Evolutionary conservation across 2,113 vertebrate genomes (phyloP).

Genomic region (Coreoperca whiteheadi): DNA sequence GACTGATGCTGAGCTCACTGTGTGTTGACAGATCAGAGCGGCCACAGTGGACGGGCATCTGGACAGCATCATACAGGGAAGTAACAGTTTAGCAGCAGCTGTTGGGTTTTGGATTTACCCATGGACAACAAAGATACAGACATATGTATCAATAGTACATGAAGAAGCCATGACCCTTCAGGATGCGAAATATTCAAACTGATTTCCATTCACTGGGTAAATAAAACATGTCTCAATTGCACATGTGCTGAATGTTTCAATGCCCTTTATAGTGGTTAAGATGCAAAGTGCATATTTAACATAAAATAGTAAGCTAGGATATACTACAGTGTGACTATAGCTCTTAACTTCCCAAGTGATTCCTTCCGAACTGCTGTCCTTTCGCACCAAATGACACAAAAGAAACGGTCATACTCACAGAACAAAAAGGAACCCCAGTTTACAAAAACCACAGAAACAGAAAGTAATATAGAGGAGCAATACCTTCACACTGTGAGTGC

Average conservation of each 20-base stretch:
- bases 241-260: conserved; percentile 83
- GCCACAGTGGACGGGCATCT: conserved; percentile 60
- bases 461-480: conserved; percentile 60
- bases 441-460: conserved; percentile 59
- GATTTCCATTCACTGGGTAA: conserved; percentile 67
- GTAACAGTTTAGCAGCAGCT: conserved; percentile 82
- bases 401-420: conserved; percentile 67
- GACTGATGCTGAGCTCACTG: conserved; percentile 69
- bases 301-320: conserved; percentile 73
- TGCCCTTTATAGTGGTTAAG: conserved; percentile 87
- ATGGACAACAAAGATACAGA: conserved; percentile 75
- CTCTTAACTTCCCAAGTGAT: conserved; percentile 68
- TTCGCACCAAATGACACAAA: conserved; percentile 52
- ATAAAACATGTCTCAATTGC: conserved; percentile 77
- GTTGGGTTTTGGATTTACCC: conserved; percentile 77
- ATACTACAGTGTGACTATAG: conserved; percentile 79
- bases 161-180: conserved; percentile 71
- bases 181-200: conserved; percentile 66
- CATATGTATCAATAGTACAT: conserved; percentile 70
- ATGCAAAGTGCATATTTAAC: conserved; percentile 86
- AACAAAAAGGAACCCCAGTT: conserved; percentile 61
- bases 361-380: conserved; percentile 63
- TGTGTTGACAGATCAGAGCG: conserved; percentile 50
- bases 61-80: conserved; percentile 69
- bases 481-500: conserved; percentile 63